Conservation (phyloP, 2,888 invertebrate genomes). For the Tetropium fuscum region DNA sequence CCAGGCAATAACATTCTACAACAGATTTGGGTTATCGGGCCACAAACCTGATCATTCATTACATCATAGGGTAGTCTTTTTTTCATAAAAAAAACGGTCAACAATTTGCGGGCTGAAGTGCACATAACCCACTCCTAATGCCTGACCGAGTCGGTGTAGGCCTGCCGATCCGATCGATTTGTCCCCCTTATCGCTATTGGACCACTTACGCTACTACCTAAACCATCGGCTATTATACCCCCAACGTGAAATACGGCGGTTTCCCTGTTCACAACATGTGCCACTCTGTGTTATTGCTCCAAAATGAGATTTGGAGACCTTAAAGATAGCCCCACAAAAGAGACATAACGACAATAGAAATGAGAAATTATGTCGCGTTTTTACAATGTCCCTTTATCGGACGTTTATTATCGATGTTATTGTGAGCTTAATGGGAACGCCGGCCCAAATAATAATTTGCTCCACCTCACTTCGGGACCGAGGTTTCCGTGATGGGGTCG, state of each 20-base stretch:
- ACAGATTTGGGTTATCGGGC: no score
- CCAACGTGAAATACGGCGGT: constrained; percentile 51
- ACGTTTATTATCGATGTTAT: constrained; percentile 23
- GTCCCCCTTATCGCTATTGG: constrained; percentile 48
- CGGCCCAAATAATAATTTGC: no score
- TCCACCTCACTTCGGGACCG: no score
- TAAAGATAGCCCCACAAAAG: constrained; percentile 50
- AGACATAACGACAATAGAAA: constrained; percentile 47
- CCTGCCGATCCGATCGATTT: constrained; percentile 44
- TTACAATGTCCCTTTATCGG: constrained; percentile 27
- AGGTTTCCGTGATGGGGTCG: no score
- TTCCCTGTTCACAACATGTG: constrained; percentile 53
- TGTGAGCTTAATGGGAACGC: constrained; percentile 22
- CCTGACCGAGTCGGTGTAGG: constrained; percentile 23
- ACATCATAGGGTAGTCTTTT: background rate
- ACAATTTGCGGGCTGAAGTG: constrained; percentile 23
- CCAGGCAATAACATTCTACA: no score
- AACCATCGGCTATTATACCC: constrained; percentile 51
- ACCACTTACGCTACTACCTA: constrained; percentile 50
- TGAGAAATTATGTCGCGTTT: constrained; percentile 47
- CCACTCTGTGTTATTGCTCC: constrained; percentile 53
- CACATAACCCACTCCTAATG: constrained; percentile 26
- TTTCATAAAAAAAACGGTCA: constrained; percentile 13
- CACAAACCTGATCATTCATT: background rate
- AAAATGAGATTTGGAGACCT: constrained; percentile 54